Base-by-base conservation (phyloP, 2,113 vertebrate species). In the Elgaria multicarinata region DNA sequence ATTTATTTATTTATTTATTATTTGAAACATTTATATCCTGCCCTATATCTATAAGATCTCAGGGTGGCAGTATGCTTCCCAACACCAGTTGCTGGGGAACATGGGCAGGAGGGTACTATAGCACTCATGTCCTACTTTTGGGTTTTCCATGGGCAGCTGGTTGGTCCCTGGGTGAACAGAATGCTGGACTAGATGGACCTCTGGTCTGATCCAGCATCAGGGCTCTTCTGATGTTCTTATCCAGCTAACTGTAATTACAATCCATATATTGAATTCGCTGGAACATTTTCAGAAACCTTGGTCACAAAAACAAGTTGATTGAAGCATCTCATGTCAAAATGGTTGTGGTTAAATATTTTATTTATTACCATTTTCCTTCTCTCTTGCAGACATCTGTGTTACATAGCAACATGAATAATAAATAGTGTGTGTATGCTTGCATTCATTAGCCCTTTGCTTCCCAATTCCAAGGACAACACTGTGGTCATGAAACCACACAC, bases 331-430 rank as follows among this genome's bases (percentile, higher is more conserved):
- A 55, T 69, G 77, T 80, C 46, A 88, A 71, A 81, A 81, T 42
- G 50, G 46, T 36, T 55, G 33, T 71, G 31, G 33, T 18, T n/a
- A 2, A 71, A 33, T 33, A 50, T 69, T 71, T 50, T 36, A 42
- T 55, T 58, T 72, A 69, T 36, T 88, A 36, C 24, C 36, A 58
- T 72, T 64, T 81, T 66, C 53, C 36, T 55, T 42, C 78, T 55
- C 46, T 28, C 83, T 42, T 58, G 50, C 67, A 81, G 77, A 72
- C 87, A 88, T 82, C 78, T 81, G 87, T 55, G 87, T 81, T 72
- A 55, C 77, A 88, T 81, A 81, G 87, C 87, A 81, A 88, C 87
- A 71, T 72, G 46, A 71, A 81, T 72, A 81, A 81, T 88, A 81
- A 88, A 81, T 72, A 81, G 66, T 42, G 46, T 24, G 31, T 80